Percentiles rank a stretch among this genome's conserved stretches.
These are phyloP conservation scores for Nephrotoma appendiculata DNA, from an alignment of 2,888 invertebrate species.

Conservation along the genomic window DNA sequence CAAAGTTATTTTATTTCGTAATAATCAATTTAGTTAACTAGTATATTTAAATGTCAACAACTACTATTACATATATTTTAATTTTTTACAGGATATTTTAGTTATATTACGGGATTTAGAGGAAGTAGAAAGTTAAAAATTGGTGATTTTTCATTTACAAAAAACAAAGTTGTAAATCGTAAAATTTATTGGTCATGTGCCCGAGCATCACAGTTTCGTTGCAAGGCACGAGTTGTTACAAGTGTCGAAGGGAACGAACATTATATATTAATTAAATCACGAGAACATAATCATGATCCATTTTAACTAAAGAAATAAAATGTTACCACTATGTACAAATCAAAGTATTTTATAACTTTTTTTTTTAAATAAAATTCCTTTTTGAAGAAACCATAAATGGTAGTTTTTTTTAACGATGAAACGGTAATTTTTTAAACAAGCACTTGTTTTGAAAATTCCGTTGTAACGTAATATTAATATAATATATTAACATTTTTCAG, in stretches of 20 bases:
- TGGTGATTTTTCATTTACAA: constrained; percentile 31
- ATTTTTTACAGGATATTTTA: constrained; percentile 19
- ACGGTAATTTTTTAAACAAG: constrained; percentile 17
- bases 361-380: background rate
- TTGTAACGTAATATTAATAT: background rate
- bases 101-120: constrained; percentile 31
- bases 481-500: background rate
- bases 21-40: background rate
- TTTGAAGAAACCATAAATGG: background rate
- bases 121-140: constrained; percentile 32
- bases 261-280: constrained; percentile 30
- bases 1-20: background rate
- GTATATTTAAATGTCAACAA: background rate
- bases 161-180: constrained; percentile 28
- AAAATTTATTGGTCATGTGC: constrained; percentile 34
- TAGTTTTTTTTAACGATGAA: background rate
- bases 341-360: background rate
- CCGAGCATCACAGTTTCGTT: constrained; percentile 31
- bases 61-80: constrained; percentile 5
- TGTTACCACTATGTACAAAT: background rate
- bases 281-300: constrained; percentile 31
- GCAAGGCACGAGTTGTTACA: constrained; percentile 32
- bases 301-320: constrained; percentile 20
- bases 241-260: constrained; percentile 25
- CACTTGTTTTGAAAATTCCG: constrained; percentile 19